Conservation (phyloP, 2,888 invertebrate species). For the Reticulitermes lucifugus region DNA sequence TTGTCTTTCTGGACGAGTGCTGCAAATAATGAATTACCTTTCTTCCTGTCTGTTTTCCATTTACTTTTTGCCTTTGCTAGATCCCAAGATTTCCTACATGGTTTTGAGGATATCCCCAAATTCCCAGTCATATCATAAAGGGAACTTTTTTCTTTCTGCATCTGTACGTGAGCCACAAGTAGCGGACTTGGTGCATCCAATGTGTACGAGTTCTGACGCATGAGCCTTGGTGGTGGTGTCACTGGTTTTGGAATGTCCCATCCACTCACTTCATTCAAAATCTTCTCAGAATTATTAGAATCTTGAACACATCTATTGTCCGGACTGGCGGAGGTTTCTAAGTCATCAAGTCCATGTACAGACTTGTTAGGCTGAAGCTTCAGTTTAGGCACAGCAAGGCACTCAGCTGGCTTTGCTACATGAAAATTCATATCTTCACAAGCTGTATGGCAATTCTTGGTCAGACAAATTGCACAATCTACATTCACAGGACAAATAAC, state of each 20-base stretch:
- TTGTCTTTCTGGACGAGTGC: not conserved
- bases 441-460: not conserved
- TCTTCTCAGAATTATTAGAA: not conserved
- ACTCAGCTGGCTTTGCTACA: not conserved
- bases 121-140: not conserved
- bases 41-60: not conserved
- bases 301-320: not conserved
- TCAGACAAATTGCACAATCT: not conserved
- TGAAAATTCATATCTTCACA: not conserved
- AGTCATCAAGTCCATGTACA: not conserved
- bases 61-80: not conserved
- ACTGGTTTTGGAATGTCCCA: not conserved
- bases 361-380: not conserved
- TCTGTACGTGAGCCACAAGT: constrained; percentile 5
- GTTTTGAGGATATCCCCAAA: not conserved
- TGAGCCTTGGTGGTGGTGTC: constrained; percentile 13
- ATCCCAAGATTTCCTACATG: not conserved
- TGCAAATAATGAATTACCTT: not conserved
- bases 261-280: not conserved
- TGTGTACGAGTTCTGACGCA: constrained; percentile 24
- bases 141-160: not conserved
- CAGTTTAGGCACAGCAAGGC: constrained; percentile 11
- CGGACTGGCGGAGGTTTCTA: not conserved
- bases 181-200: constrained; percentile 25
- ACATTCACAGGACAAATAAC: not conserved